phyloP scores from a whole-genome alignment of 2,113 vertebrate genomes.

The Burhinus oedicnemus region DNA sequence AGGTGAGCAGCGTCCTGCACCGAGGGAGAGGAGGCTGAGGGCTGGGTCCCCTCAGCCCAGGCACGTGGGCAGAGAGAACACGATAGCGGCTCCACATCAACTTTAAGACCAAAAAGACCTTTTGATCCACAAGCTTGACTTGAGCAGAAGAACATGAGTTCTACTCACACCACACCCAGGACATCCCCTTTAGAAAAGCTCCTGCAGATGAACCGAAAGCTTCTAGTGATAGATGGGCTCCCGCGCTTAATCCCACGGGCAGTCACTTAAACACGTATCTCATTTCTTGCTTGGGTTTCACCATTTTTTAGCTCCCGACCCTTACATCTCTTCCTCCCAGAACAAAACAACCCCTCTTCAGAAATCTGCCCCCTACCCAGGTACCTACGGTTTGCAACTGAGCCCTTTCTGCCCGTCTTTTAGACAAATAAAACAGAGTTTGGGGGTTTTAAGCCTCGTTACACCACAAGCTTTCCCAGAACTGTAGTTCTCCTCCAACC shows the following conservation, averaged over 20 bases:
- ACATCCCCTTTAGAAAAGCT: neutral
- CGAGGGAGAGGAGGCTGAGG: neutral
- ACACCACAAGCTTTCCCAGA: too few relatives aligned
- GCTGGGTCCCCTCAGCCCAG: neutral
- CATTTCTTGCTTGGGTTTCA: neutral
- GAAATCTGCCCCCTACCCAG: too few relatives aligned
- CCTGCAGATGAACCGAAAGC: neutral
- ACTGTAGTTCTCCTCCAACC: too few relatives aligned
- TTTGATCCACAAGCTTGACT: neutral
- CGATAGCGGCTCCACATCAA: neutral
- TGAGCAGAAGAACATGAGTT: neutral
- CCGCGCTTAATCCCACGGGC: neutral
- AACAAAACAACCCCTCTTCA: too few relatives aligned
- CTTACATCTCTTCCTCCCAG: neutral
- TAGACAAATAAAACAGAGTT: too few relatives aligned
- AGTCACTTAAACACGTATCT: neutral
- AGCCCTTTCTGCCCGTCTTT: too few relatives aligned
- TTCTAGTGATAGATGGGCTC: neutral
- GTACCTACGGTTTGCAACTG: too few relatives aligned
- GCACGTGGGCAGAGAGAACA: neutral
- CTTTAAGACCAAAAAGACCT: neutral
- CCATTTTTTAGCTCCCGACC: neutral
- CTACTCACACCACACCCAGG: neutral
- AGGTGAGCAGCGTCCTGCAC: conserved; percentile 88
- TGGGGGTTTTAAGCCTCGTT: too few relatives aligned